Evolutionary conservation across 2,797 vertebrate genomes (phyloP).

Genomic region (Sarcoramphus papa): DNA sequence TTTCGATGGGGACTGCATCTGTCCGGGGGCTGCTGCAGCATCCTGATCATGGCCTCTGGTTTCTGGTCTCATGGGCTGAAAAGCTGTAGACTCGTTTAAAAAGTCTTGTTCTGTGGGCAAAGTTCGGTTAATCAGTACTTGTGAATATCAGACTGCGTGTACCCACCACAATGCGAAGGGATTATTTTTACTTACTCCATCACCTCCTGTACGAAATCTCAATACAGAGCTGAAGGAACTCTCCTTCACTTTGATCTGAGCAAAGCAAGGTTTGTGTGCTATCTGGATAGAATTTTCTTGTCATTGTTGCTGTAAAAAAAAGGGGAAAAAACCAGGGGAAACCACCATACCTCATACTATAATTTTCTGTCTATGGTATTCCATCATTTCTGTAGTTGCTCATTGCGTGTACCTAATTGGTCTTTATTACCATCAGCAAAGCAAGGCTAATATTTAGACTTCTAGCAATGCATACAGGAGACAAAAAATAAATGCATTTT

Average conservation of each 20-base stretch:
- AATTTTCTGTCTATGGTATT: background rate
- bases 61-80: background rate
- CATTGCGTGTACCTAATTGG: background rate
- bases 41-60: accelerated
- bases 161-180: background rate
- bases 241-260: background rate
- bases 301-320: background rate
- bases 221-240: background rate
- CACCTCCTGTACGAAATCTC: background rate
- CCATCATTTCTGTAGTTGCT: background rate
- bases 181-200: background rate
- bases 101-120: background rate
- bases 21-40: background rate
- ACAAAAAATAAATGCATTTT: background rate
- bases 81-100: background rate
- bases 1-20: background rate
- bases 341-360: accelerated
- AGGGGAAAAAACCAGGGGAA: accelerated
- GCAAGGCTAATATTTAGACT: background rate
- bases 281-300: background rate
- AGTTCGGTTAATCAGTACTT: background rate
- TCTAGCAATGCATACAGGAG: background rate
- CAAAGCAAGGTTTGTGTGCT: background rate
- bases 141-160: background rate
- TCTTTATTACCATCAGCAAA: background rate